phyloP scores from a whole-genome alignment of 2,113 vertebrate species.

The Labeo rohita region DNA sequence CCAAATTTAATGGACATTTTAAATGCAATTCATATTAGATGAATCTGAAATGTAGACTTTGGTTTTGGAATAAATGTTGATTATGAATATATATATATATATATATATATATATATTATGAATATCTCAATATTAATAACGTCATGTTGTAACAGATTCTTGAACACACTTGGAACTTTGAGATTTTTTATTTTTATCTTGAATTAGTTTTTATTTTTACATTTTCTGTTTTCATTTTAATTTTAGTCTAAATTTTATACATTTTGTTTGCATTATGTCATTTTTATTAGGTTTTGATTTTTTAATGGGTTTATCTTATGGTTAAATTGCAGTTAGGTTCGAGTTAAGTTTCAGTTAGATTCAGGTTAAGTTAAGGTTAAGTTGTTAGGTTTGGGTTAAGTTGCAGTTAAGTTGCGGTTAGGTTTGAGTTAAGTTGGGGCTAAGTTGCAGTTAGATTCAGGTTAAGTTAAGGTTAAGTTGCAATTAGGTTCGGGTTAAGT shows the following conservation, averaged over 20 bases:
- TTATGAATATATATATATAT: background rate
- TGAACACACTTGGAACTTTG: too few species aligned
- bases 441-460: background rate
- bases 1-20: background rate
- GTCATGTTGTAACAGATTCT: too few species aligned
- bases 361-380: background rate
- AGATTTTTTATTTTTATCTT: background rate
- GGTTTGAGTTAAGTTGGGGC: background rate
- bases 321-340: background rate
- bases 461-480: background rate
- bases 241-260: too few species aligned
- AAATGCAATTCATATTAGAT: background rate
- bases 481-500: too few species aligned
- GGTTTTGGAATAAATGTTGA: background rate
- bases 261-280: too few species aligned
- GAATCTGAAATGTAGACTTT: background rate
- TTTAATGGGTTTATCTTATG: background rate
- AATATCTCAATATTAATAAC: background rate
- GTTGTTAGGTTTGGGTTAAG: background rate
- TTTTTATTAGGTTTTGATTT: too few species aligned
- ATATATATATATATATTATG: too few species aligned
- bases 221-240: too few species aligned
- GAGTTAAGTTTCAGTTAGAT: background rate
- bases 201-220: background rate
- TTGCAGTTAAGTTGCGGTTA: background rate